Evolutionary conservation across 2,113 vertebrate species (phyloP).

Genomic region (Oxygymnocypris stewartii): DNA sequence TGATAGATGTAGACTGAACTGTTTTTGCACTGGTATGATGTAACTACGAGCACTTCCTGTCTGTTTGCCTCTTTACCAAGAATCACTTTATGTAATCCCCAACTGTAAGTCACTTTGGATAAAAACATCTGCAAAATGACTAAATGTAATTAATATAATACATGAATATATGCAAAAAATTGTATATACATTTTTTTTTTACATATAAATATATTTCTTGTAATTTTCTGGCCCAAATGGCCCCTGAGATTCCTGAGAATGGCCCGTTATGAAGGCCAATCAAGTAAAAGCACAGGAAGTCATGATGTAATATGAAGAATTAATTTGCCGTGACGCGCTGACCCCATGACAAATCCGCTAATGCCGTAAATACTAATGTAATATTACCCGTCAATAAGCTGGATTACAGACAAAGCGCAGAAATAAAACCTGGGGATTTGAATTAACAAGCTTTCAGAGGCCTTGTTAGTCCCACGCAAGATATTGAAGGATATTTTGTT

Average conservation of each 20-base stretch:
- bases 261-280: neutral
- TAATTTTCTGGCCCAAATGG: neutral
- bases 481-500: neutral
- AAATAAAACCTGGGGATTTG: conserved; percentile 23
- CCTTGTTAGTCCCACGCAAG: neutral
- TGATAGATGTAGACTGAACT: too few relatives aligned
- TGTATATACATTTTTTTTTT: too few relatives aligned
- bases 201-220: neutral
- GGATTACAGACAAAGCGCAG: conserved; percentile 36
- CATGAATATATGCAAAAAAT: neutral
- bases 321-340: neutral
- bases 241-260: neutral
- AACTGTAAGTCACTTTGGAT: too few relatives aligned
- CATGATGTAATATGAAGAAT: neutral
- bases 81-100: too few relatives aligned
- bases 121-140: too few relatives aligned
- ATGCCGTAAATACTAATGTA: conserved; percentile 16
- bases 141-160: neutral
- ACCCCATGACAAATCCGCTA: neutral
- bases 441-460: conserved; percentile 1
- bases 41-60: too few relatives aligned
- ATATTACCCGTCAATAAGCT: neutral
- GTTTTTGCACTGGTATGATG: too few relatives aligned
- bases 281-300: neutral
- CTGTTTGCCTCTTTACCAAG: too few relatives aligned